Conservation (phyloP, 2,113 vertebrate species). For the Sapajus apella region DNA sequence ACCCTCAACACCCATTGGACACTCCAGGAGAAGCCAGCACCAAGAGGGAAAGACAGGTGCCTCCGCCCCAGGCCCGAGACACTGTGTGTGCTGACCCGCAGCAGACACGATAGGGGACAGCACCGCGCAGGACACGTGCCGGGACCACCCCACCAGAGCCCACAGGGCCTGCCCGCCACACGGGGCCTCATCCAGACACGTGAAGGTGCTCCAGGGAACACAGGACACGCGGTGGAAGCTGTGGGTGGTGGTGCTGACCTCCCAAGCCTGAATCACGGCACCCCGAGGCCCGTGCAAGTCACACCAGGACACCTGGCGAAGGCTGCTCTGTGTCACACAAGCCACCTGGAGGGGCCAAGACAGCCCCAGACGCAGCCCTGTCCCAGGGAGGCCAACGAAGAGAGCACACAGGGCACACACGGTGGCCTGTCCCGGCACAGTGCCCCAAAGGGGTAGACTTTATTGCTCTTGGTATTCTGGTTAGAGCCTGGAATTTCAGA, state of each 20-base stretch:
- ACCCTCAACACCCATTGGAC: background rate
- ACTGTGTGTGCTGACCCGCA: background rate
- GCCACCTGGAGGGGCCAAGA: fast-evolving
- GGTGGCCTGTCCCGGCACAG: no score
- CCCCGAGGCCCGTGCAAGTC: background rate
- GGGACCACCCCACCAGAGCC: background rate
- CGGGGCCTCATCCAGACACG: fast-evolving
- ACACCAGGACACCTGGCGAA: background rate
- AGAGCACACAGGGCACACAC: background rate
- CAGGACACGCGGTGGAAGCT: background rate
- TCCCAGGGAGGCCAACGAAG: background rate
- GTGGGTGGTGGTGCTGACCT: fast-evolving
- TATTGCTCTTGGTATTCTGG: background rate
- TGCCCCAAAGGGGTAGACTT: no score
- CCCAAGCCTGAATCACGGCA: no score
- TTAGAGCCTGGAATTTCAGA: background rate
- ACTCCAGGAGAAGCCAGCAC: background rate
- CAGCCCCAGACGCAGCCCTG: background rate
- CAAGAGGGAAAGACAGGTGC: fast-evolving
- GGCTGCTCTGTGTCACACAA: background rate
- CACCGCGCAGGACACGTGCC: background rate
- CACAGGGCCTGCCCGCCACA: background rate
- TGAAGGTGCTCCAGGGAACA: background rate
- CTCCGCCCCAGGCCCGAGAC: no score
- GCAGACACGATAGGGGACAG: background rate